phyloP scores from a whole-genome alignment of 1,140 invertebrate species.

The Pemphigus obesinymphae region DNA sequence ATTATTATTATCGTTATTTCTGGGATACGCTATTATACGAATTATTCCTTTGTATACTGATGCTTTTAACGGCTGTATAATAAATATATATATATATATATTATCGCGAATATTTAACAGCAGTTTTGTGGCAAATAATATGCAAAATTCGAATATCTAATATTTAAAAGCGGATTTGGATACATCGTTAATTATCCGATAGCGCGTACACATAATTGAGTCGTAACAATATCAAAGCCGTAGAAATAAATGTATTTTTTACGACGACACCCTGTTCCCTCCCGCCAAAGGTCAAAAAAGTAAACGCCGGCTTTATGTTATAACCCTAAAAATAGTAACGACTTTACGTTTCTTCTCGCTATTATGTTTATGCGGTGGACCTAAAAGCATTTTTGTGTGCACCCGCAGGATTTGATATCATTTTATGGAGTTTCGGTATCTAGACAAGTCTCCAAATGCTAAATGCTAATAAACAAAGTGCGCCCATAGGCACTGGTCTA shows the following conservation, averaged over 20 bases:
- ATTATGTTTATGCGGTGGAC: conserved; percentile 25
- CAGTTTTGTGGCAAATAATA: not conserved
- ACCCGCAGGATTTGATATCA: conserved; percentile 35
- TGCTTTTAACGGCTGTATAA: not conserved
- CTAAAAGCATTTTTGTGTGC: conserved; percentile 41
- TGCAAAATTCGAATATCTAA: not conserved
- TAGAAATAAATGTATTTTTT: conserved; percentile 17
- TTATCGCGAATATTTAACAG: not conserved
- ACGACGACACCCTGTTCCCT: not conserved
- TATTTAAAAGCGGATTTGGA: not conserved
- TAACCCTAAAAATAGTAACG: too few species aligned
- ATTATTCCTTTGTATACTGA: not conserved
- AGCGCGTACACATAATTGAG: not conserved
- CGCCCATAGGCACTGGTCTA: not conserved
- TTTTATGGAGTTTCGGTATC: conserved; percentile 34
- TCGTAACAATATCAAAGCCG: not conserved
- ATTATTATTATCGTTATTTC: conserved; percentile 19
- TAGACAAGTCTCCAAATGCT: conserved; percentile 16
- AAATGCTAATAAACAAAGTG: conserved; percentile 34
- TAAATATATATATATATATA: too few species aligned
- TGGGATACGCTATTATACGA: not conserved
- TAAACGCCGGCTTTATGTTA: too few species aligned
- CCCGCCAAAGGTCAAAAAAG: conserved; percentile 23
- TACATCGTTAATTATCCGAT: conserved; percentile 24
- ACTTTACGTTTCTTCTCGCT: conserved; percentile 8